Base-by-base conservation (phyloP, 2,113 vertebrate species). In the Puntigrus tetrazona region DNA sequence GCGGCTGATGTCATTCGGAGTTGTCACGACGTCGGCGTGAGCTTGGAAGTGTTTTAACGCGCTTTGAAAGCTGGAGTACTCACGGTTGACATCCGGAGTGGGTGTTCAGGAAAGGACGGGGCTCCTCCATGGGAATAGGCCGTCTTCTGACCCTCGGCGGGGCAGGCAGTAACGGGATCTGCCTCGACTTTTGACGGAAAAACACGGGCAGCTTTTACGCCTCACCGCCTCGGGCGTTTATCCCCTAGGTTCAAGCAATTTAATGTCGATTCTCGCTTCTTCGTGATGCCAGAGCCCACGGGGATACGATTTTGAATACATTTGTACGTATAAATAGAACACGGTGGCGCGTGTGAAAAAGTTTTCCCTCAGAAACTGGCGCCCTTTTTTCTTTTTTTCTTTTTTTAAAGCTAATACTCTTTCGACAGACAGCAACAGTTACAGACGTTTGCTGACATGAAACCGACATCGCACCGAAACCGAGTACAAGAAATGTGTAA, bases 61-160 rank as follows among this genome's bases (percentile, higher is more conserved):
- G n/a, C 85, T 87, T 88, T 89, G 87, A 89, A 86, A 90, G 78
- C 89, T 87, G 89, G 89, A 89, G 85, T 84, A 91, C 85, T 89
- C 83, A 89, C 88, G 76, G 84, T 82, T 90, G 89, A 91, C 92
- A 92, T 91, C 90, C 92, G 93, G 92, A 92, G 90, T 90, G 90
- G 89, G 90, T 93, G 90, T 91, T 91, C 94, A 95, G 94, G 94
- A 95, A 95, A 95, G 93, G 91, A 95, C 94, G 94, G 90, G 93
- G 94, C 92, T 94, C 91, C 86, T 93, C 89, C 59, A 87, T 93
- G 92, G 92, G 91, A 92, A 93, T 83, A 94, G 94, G 94, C 94
- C 94, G 45, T 90, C 85, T 89, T 89, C 91, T 91, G 52, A 69
- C 31, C 67, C 80, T 76, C 76, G 3, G 8, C 80, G 43, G 80